Base-by-base conservation (phyloP, 2,888 invertebrate species). In the Fragum whitleyi region DNA sequence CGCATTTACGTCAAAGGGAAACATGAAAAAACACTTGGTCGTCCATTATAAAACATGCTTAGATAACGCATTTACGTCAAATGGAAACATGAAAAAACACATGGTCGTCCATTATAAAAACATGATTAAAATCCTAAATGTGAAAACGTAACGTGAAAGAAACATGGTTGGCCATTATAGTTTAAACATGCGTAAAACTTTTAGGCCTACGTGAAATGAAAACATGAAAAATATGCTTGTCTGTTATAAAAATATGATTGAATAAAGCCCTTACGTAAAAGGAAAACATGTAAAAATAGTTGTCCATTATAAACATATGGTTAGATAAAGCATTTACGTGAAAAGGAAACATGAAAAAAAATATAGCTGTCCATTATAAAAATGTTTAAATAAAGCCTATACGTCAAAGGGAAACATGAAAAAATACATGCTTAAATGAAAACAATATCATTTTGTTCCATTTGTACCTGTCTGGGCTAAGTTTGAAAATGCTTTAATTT, bases 61-160 rank as follows among this genome's bases (percentile, higher is more conserved):
- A 39, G 6, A 14, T 39, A 53, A 71, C 9, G 29, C 32, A 0
- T 77, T 77, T 71, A 42, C 55, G 14, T 36, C 28, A 9, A 65
- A 65, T 16, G 53, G 67, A 6, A 55, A 65, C 21, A 28, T 72
- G 39, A 71, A 65, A 42, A 53, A n/a, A 57, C 77, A 72, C 36
- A 36, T 51, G 61, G 23, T 68, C 5, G 47, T 26, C n/a, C 68
- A 68, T 21, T 47, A 47, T 14, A 47, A 47, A 47, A 14, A 47
- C n/a, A n/a, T 47, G 47, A 3, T 47, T 14, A 47, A 47, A 47
- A 39, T 9, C 39, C 7, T 39, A 71, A 62, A 36, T 47, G 9
- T 29, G 23, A 9, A 65, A 62, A 29, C 29, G 65, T 5, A 53
- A 62, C n/a, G n/a, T 71, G 36, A 70, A 62, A 39, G 39, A 19